These are phyloP conservation scores for Rhagium mordax DNA, from an alignment of 2,888 invertebrate genomes.

Conservation along the genomic window DNA sequence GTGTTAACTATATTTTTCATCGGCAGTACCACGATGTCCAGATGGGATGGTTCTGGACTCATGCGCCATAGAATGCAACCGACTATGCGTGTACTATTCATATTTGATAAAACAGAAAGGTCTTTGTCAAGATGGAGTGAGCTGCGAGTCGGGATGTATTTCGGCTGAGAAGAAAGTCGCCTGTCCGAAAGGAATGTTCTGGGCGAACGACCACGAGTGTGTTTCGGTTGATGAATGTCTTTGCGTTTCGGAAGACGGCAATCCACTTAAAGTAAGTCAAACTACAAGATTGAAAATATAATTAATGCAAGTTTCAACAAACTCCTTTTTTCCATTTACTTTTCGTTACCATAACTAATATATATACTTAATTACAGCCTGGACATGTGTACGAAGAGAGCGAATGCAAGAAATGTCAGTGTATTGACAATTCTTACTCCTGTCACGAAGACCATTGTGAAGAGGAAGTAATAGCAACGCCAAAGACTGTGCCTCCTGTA, in stretches of 20 bases:
- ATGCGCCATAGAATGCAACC: slow-evolving; percentile 83
- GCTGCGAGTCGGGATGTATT: slow-evolving; percentile 66
- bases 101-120: slow-evolving; percentile 67
- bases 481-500: not conserved
- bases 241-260: slow-evolving; percentile 78
- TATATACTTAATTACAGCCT: slow-evolving; percentile 72
- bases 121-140: slow-evolving; percentile 69
- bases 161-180: slow-evolving; percentile 54
- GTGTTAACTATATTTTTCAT: no score
- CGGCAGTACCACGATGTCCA: slow-evolving; percentile 58
- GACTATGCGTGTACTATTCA: slow-evolving; percentile 79
- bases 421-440: slow-evolving; percentile 81
- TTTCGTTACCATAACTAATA: not conserved
- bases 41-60: slow-evolving; percentile 75
- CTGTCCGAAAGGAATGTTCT: slow-evolving; percentile 76
- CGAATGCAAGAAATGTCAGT: slow-evolving; percentile 84
- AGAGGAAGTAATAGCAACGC: slow-evolving; percentile 49
- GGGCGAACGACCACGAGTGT: slow-evolving; percentile 83
- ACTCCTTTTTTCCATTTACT: no score
- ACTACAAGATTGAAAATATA: no score
- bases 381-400: slow-evolving; percentile 76
- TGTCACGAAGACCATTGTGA: slow-evolving; percentile 73
- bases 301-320: no score
- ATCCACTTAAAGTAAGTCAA: slow-evolving; percentile 75
- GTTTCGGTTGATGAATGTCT: slow-evolving; percentile 83